Evolutionary conservation across 2,797 vertebrate genomes (phyloP).

Genomic region (Hydrolagus colliei): DNA sequence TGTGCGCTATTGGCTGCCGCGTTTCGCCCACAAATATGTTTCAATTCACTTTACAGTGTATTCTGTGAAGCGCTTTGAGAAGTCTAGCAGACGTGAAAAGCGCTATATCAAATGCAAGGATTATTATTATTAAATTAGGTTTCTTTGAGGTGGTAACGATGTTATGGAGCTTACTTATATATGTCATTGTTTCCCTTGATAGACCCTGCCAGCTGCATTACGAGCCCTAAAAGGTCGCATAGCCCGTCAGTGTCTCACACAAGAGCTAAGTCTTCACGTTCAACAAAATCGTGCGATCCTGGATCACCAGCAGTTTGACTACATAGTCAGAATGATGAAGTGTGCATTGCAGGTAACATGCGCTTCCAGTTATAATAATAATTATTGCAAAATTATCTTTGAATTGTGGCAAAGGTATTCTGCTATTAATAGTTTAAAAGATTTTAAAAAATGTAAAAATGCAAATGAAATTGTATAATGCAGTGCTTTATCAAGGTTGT

Average conservation of each 20-base stretch:
- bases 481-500: background rate
- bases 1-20: too few species aligned
- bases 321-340: conserved; percentile 92
- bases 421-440: background rate
- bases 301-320: conserved; percentile 97
- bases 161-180: background rate
- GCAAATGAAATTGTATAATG: background rate
- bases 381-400: background rate
- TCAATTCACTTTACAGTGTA: too few species aligned
- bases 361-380: background rate
- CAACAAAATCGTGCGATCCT: conserved; percentile 89
- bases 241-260: conserved; percentile 86
- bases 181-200: conserved; percentile 34
- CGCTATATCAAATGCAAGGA: too few species aligned
- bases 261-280: conserved; percentile 82
- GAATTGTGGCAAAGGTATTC: background rate
- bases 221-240: conserved; percentile 90
- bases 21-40: too few species aligned
- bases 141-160: background rate
- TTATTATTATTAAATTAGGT: too few species aligned
- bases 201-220: conserved; percentile 87
- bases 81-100: too few species aligned
- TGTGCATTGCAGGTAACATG: conserved; percentile 85
- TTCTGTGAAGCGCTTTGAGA: too few species aligned
- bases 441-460: background rate